phyloP scores from a whole-genome alignment of 1,140 invertebrate species.

The Schlechtendalia chinensis region DNA sequence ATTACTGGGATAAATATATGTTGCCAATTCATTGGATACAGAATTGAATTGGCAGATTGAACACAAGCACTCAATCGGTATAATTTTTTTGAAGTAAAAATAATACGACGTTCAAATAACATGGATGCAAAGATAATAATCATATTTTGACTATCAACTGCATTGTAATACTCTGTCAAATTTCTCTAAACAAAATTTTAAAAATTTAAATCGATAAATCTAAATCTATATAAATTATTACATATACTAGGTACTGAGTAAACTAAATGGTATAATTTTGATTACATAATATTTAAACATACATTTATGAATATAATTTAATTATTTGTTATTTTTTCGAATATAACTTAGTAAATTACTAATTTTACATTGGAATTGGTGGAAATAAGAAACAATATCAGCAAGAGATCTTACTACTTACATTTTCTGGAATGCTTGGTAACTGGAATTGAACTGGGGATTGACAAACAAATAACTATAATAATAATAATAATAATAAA shows the following conservation, averaged over 20 bases:
- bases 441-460: constrained; percentile 77
- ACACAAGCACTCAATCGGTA: constrained; percentile 88
- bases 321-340: no score
- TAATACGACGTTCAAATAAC: constrained; percentile 86
- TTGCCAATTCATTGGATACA: constrained; percentile 98
- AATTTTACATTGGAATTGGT: no score
- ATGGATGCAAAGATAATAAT: constrained; percentile 90
- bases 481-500: constrained; percentile 10
- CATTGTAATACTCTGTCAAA: constrained; percentile 93
- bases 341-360: no score
- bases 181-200: constrained; percentile 74
- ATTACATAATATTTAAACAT: no score
- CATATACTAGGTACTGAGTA: no score
- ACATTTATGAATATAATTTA: no score
- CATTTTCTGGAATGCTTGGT: constrained; percentile 92
- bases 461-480: constrained; percentile 66
- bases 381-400: no score
- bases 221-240: no score
- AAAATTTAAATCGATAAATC: not conserved
- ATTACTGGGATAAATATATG: constrained; percentile 92
- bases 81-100: constrained; percentile 83
- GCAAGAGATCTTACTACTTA: constrained; percentile 61
- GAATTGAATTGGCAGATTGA: constrained; percentile 86
- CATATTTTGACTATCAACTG: constrained; percentile 88
- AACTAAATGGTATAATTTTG: no score